Conservation (phyloP, 2,888 invertebrate genomes). For the Drosophila crucigera region DNA sequence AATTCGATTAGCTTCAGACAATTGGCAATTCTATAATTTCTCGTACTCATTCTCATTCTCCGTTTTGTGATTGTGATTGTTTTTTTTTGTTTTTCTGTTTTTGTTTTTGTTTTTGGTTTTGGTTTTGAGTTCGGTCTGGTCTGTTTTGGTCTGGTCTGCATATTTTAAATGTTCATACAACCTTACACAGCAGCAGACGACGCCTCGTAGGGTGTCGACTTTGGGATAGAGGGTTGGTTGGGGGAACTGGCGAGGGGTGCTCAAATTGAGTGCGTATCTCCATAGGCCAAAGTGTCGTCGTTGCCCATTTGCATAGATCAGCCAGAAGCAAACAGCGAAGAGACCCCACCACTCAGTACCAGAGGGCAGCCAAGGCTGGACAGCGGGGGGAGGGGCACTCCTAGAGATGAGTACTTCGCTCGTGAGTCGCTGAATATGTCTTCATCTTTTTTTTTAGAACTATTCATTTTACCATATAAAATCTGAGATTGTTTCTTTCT, state of each 20-base stretch:
- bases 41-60: constrained; percentile 13
- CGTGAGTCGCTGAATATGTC: constrained; percentile 5
- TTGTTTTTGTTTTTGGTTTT: neutral
- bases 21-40: constrained; percentile 55
- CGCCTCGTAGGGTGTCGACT: neutral
- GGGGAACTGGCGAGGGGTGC: neutral
- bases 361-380: neutral
- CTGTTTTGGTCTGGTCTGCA: constrained; percentile 13
- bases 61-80: constrained; percentile 3
- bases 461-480: neutral
- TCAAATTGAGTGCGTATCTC: constrained; percentile 38
- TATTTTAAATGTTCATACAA: constrained; percentile 44
- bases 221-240: neutral
- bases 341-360: neutral
- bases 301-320: constrained; percentile 61
- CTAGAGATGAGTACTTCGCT: constrained; percentile 11
- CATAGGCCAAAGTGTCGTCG: constrained; percentile 62
- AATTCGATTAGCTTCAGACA: constrained; percentile 55
- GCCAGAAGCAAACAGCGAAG: constrained; percentile 37
- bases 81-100: neutral
- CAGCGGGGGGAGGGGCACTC: neutral
- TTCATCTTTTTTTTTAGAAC: neutral
- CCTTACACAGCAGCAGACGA: constrained; percentile 20
- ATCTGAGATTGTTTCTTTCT: neutral
- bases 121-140: constrained; percentile 5